Conservation (phyloP, 2,113 vertebrate species). For the Myotis lucifugus region DNA sequence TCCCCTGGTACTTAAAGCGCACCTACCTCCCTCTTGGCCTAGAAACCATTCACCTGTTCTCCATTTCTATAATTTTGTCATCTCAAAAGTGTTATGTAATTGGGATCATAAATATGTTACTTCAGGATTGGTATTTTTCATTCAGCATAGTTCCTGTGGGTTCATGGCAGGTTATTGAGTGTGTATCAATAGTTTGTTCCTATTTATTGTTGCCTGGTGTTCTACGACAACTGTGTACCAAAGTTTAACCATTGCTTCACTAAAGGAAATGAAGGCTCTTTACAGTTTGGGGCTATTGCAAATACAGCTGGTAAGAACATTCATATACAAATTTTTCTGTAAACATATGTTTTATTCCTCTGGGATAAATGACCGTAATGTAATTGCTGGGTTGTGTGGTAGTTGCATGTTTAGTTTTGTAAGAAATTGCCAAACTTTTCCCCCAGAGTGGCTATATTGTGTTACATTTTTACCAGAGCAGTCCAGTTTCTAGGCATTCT, state of each 20-base stretch:
- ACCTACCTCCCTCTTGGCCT: background rate
- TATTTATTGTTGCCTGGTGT: background rate
- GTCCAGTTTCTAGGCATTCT: background rate
- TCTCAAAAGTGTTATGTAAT: background rate
- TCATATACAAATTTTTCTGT: too few relatives aligned
- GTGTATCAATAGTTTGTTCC: background rate
- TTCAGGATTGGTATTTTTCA: background rate
- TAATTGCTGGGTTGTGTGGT: background rate
- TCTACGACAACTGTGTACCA: background rate
- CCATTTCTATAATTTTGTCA: background rate
- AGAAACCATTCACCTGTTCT: background rate
- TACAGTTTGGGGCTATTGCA: background rate
- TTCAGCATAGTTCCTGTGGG: background rate
- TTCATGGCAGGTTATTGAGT: background rate
- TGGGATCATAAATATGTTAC: background rate
- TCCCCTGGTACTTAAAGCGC: background rate
- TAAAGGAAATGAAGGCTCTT: background rate
- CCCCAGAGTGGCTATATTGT: background rate
- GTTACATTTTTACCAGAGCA: background rate
- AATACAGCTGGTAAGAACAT: background rate
- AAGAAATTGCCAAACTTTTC: background rate
- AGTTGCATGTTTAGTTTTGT: background rate
- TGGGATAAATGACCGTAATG: background rate
- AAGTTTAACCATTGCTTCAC: background rate
- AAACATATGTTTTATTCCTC: conserved; percentile 9